Evolutionary conservation across 2,888 invertebrate genomes (phyloP).

Genomic region (Epicampocera succincta): DNA sequence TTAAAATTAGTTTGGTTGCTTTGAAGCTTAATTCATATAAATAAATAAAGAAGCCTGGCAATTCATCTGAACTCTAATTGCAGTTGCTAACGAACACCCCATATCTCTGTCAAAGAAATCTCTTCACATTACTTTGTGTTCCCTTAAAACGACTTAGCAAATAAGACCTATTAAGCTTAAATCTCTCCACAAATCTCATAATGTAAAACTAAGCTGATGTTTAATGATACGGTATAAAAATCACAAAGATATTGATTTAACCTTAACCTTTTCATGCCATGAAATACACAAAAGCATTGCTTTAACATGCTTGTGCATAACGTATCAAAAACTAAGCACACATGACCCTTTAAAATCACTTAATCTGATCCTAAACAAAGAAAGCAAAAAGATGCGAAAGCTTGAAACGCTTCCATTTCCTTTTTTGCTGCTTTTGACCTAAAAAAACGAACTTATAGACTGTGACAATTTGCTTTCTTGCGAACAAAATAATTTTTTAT

Average conservation of each 20-base stretch:
- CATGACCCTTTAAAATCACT: constrained; percentile 45
- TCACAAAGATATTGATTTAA: constrained; percentile 57
- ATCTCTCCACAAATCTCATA: constrained; percentile 69
- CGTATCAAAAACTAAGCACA: constrained; percentile 47
- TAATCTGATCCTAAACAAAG: constrained; percentile 7
- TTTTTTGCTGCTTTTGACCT: constrained; percentile 13
- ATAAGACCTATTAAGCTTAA: constrained; percentile 62
- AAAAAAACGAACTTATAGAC: constrained; percentile 15
- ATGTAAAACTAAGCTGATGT: constrained; percentile 55
- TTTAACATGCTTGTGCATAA: constrained; percentile 53
- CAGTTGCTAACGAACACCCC: not conserved
- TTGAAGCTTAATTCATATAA: too few relatives aligned
- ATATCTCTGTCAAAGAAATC: not conserved
- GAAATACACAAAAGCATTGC: constrained; percentile 24
- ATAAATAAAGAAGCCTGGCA: too few relatives aligned
- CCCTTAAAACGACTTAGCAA: not conserved
- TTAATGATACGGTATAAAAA: constrained; percentile 33
- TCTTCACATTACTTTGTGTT: constrained; percentile 9
- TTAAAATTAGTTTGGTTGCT: too few relatives aligned
- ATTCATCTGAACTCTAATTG: too few relatives aligned
- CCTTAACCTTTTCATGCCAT: constrained; percentile 62
- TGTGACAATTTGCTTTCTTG: constrained; percentile 5
- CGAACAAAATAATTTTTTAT: constrained; percentile 53
- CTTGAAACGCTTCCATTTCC: constrained; percentile 46
- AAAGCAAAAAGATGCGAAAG: constrained; percentile 45